Conservation (phyloP, 2,888 invertebrate genomes). For the Fragum fragum region DNA sequence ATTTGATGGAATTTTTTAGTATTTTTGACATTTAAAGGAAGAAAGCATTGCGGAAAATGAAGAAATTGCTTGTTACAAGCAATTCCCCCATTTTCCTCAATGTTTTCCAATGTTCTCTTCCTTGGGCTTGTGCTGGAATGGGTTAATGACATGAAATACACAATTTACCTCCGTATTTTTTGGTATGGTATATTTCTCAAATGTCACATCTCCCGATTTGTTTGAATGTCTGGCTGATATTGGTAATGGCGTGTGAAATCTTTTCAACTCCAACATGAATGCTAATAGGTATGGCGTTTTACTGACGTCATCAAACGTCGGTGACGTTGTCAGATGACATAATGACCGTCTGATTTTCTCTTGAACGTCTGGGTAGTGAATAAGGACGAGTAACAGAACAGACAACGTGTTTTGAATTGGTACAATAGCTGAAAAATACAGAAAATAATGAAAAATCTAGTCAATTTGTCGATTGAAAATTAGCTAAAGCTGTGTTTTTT, state of each 20-base stretch:
- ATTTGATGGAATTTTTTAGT: too few species aligned
- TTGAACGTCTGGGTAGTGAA: conserved; percentile 73
- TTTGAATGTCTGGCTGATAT: conserved; percentile 79
- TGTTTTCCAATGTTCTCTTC: too few species aligned
- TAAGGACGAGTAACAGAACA: conserved; percentile 70
- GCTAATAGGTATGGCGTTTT: conserved; percentile 75
- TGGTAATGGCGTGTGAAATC: conserved; percentile 76
- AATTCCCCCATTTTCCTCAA: too few species aligned
- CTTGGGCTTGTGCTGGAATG: too few species aligned
- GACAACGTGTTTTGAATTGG: conserved; percentile 70
- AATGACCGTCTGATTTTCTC: conserved; percentile 75
- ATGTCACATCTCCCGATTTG: conserved; percentile 65
- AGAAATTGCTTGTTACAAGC: too few species aligned
- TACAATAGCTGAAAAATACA: conserved; percentile 66
- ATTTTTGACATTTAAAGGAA: too few species aligned
- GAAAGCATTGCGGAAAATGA: too few species aligned
- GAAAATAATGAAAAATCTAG: not conserved
- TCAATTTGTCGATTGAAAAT: too few species aligned
- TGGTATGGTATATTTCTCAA: conserved; percentile 69
- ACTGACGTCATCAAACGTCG: conserved; percentile 61
- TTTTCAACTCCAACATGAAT: conserved; percentile 73
- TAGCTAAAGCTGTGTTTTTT: too few species aligned
- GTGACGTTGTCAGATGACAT: conserved; percentile 61
- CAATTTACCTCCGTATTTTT: conserved; percentile 71
- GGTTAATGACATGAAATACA: too few species aligned